phyloP scores from a whole-genome alignment of 2,113 vertebrate species.

The Nasalis larvatus region DNA sequence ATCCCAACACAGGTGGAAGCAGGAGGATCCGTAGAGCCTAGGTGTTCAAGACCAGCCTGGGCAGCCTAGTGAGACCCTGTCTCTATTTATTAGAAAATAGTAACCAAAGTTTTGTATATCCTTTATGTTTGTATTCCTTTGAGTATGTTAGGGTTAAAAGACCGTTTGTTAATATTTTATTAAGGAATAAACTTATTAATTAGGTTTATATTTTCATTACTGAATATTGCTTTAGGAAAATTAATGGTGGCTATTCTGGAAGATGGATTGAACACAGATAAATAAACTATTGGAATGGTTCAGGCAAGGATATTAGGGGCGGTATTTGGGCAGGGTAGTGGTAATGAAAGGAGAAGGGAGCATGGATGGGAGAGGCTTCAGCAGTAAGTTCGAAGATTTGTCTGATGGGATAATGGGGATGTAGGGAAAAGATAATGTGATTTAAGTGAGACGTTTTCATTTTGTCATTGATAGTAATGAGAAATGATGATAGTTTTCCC shows the following conservation, averaged over 20 bases:
- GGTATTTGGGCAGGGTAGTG: background rate
- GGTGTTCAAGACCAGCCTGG: too few relatives aligned
- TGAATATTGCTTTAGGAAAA: background rate
- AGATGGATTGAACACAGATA: background rate
- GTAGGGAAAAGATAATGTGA: background rate
- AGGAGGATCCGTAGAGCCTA: too few relatives aligned
- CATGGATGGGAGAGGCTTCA: background rate
- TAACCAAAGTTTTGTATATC: background rate
- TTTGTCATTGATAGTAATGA: constrained; percentile 10
- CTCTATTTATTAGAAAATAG: background rate
- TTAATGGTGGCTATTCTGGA: background rate
- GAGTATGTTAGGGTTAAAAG: background rate
- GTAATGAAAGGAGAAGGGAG: background rate
- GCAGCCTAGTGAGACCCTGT: too few relatives aligned
- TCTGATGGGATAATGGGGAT: background rate
- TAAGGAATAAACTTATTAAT: background rate
- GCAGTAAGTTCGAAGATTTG: background rate
- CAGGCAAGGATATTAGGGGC: background rate
- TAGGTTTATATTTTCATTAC: background rate
- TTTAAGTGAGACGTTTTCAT: background rate
- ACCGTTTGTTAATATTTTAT: background rate
- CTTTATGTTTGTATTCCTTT: background rate
- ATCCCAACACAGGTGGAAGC: too few relatives aligned
- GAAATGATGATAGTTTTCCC: background rate
- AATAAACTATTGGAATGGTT: background rate